These are phyloP conservation scores for Phoxinus phoxinus DNA, from an alignment of 2,113 vertebrate genomes.

Conservation along the genomic window DNA sequence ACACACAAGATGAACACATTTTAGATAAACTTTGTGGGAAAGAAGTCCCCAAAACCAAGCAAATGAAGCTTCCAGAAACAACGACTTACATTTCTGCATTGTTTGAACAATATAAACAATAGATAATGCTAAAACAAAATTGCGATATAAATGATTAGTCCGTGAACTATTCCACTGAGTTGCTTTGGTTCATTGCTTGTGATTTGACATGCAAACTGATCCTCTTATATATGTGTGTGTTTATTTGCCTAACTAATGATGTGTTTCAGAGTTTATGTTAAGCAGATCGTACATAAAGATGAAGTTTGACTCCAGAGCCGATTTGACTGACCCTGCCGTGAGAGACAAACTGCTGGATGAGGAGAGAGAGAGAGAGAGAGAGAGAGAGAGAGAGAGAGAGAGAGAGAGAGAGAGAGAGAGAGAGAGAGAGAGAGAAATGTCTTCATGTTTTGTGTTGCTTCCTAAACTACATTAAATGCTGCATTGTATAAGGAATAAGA, in stretches of 20 bases:
- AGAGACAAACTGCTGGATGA: neutral
- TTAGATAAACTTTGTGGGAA: neutral
- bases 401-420: too few species aligned
- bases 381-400: too few species aligned
- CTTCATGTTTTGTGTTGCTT: neutral
- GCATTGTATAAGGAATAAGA: neutral
- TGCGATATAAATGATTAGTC: too few species aligned
- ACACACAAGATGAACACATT: neutral
- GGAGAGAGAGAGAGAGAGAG: neutral
- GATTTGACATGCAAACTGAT: neutral
- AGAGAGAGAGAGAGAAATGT: too few species aligned
- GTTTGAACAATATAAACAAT: too few species aligned
- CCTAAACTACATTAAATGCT: neutral
- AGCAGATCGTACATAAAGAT: neutral
- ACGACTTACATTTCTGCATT: too few species aligned
- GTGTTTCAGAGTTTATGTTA: neutral
- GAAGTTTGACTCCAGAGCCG: neutral
- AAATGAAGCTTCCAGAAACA: neutral
- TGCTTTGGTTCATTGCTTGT: neutral
- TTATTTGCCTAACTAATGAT: neutral
- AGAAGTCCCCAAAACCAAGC: neutral
- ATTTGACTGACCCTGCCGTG: neutral
- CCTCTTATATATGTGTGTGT: too few species aligned
- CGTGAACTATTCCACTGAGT: too few species aligned
- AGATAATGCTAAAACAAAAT: too few species aligned